Percentiles rank a stretch among this genome's conserved stretches.
phyloP scores from a whole-genome alignment of 2,888 invertebrate genomes.

The Arenicola marina region DNA sequence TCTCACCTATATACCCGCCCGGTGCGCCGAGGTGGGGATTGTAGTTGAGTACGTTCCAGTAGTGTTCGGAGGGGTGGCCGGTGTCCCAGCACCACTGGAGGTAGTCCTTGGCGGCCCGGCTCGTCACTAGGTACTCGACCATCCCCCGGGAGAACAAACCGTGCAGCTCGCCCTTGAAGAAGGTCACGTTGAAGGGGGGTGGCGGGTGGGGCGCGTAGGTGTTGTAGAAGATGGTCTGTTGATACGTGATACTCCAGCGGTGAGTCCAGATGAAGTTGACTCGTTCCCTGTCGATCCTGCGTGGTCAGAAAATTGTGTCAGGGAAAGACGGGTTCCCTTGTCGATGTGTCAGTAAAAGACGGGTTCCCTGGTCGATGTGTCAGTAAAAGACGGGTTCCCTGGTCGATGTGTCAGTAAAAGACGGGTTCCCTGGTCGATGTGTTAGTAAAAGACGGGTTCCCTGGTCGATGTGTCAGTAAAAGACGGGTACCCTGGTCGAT shows the following conservation, averaged over 20 bases:
- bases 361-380: no score
- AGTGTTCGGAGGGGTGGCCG: constrained; percentile 57
- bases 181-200: constrained; percentile 34
- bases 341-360: no score
- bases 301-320: no score
- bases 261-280: constrained; percentile 34
- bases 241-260: constrained; percentile 37
- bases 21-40: constrained; percentile 47
- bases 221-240: constrained; percentile 37
- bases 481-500: no score
- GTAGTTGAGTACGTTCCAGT: constrained; percentile 56
- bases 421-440: no score
- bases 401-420: no score
- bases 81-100: constrained; percentile 52
- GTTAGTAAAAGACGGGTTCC: no score
- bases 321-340: no score
- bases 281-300: constrained; percentile 35
- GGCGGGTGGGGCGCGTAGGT: constrained; percentile 27
- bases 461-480: no score
- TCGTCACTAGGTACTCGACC: constrained; percentile 49
- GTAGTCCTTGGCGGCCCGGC: constrained; percentile 41
- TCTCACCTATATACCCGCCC: constrained; percentile 50
- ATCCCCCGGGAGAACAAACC: constrained; percentile 52
- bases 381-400: no score
- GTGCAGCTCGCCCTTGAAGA: constrained; percentile 48